A percentile compares a stretch with the other conserved stretches of the same genome.
These are phyloP conservation scores for Leptopilina boulardi DNA, from an alignment of 1,140 invertebrate species.

Conservation along the genomic window DNA sequence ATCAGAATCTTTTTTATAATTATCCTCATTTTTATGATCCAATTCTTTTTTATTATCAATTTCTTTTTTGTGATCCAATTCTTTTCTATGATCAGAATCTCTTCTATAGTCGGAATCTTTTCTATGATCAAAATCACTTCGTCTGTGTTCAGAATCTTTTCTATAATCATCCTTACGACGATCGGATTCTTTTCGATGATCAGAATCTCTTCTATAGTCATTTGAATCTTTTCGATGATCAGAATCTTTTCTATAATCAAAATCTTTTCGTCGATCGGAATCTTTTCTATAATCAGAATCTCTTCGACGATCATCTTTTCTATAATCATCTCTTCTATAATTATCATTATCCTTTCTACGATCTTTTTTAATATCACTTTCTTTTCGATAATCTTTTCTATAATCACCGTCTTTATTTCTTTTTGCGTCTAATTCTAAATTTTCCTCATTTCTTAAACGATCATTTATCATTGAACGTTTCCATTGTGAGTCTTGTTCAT, in stretches of 20 bases:
- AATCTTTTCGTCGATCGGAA: not conserved
- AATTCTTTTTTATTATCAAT: not conserved
- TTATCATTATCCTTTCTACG: constrained; percentile 33
- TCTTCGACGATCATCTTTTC: constrained; percentile 30
- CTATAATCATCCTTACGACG: no score
- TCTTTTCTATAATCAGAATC: constrained; percentile 28
- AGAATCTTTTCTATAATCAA: not conserved
- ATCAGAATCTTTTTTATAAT: constrained; percentile 48
- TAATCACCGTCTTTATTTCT: constrained; percentile 35
- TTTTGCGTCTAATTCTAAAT: constrained; percentile 40
- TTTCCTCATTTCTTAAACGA: not conserved
- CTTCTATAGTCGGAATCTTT: not conserved
- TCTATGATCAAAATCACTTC: not conserved
- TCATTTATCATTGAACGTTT: not conserved
- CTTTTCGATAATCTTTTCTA: not conserved
- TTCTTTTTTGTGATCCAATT: not conserved
- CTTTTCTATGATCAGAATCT: not conserved
- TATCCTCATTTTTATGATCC: constrained; percentile 23
- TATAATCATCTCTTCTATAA: constrained; percentile 38
- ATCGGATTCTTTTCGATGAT: not conserved
- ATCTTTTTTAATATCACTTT: constrained; percentile 48
- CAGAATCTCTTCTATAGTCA: not conserved
- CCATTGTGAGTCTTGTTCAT: constrained; percentile 43
- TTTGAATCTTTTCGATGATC: not conserved
- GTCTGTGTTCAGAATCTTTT: not conserved